phyloP scores from a whole-genome alignment of 1,140 invertebrate genomes.

The Daktulosphaira vitifoliae region DNA sequence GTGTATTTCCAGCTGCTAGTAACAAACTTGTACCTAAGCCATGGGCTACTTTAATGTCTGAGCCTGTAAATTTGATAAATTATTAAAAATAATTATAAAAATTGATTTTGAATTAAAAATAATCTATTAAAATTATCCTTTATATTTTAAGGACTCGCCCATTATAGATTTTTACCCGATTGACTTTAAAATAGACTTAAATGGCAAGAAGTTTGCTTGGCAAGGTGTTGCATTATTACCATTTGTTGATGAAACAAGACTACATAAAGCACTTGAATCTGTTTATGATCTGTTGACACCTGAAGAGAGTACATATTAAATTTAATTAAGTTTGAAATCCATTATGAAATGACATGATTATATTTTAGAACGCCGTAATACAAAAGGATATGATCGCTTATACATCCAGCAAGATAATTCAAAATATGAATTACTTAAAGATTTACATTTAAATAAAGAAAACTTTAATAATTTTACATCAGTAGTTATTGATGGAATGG shows the following conservation, averaged over 20 bases:
- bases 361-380: constrained; percentile 48
- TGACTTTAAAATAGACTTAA: constrained; percentile 97
- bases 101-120: constrained; percentile 23
- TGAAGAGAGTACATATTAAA: constrained; percentile 52
- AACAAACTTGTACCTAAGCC: constrained; percentile 83
- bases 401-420: constrained; percentile 49
- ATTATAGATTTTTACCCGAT: constrained; percentile 99
- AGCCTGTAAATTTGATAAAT: constrained; percentile 58
- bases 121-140: constrained; percentile 13
- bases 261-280: constrained; percentile 76
- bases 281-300: constrained; percentile 70
- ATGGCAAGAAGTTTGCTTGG: constrained; percentile 99
- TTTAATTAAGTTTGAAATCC: constrained; percentile 28
- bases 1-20: constrained; percentile 97
- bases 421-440: constrained; percentile 62
- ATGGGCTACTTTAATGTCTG: constrained; percentile 90
- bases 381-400: constrained; percentile 50
- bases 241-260: constrained; percentile 90
- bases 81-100: background rate
- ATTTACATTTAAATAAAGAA: constrained; percentile 54
- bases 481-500: constrained; percentile 59
- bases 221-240: constrained; percentile 96
- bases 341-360: background rate
- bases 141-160: constrained; percentile 62
- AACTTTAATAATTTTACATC: constrained; percentile 48